Base-by-base conservation (phyloP, 2,888 invertebrate species). In the Hyles lineata region DNA sequence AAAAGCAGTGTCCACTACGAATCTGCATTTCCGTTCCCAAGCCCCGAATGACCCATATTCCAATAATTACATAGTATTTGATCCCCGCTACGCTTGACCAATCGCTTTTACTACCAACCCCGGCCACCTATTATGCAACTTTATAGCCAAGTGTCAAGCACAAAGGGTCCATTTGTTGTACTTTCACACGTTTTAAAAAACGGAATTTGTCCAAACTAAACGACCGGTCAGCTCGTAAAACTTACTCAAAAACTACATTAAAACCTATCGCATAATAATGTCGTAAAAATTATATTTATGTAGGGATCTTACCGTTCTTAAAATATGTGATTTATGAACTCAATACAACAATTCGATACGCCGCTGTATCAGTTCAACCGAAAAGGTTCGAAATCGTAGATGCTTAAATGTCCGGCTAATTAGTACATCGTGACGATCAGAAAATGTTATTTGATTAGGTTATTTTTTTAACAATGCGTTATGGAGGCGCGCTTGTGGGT, bases 181-280 rank as follows among this genome's bases (percentile, higher is more conserved):
- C 91, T 92, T 92, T 94, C 93, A 92, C 92, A 94, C 93, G 92
- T 93, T 92, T 88, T 90, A 87, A 92, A 90, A 91, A 81, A 78
- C 85, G 83, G 88, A 87, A 89, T 92, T 90, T 89, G 89, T 89
- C 88, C 82, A 84, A 87, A 85, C 82, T 74, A 79, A 88, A 89
- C 86, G 88, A 90, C 84, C 86, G 89, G 89, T 87, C 90, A 87
- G 82, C 86, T 90, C 91, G 83, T 93, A 90, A 93, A 92, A 80
- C 75, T 84, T 88, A 80, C 86, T 87, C 87, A 90, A 85, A 86
- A 80, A 76, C 76, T 72, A 71, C 70, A 73, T 82, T 83, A 78
- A 55, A 79, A 85, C 82, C 81, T 77, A 83, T 79, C 82, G 92
- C 85, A 93, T 93, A 92, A 92, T 92, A 90, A 88, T 89, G 89